Percentiles rank a stretch among this genome's conserved stretches.
These are phyloP conservation scores for Rhipidura dahli DNA, from an alignment of 2,113 vertebrate genomes.

Conservation along the genomic window DNA sequence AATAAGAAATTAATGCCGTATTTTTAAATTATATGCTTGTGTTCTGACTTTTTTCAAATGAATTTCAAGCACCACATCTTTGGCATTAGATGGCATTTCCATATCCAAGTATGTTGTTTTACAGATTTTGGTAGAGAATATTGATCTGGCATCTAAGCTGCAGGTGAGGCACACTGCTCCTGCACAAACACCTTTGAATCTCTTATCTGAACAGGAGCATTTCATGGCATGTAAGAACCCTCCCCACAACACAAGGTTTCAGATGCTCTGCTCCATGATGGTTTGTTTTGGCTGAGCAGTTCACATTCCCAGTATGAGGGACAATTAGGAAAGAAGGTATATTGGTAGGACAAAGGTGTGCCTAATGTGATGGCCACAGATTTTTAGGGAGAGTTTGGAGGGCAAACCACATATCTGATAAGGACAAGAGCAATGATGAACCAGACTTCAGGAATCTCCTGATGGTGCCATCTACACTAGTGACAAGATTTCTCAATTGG, in stretches of 20 bases:
- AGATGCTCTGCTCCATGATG: neutral
- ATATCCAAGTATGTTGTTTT: neutral
- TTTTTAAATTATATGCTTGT: neutral
- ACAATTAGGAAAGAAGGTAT: neutral
- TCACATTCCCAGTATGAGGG: fast-evolving
- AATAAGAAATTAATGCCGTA: neutral
- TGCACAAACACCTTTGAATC: neutral
- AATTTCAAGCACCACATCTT: neutral
- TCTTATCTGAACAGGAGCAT: neutral
- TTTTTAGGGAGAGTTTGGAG: neutral
- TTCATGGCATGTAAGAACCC: neutral
- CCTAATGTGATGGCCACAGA: fast-evolving
- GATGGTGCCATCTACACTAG: neutral
- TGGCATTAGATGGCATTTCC: neutral
- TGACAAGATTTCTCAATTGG: neutral
- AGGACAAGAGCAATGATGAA: neutral
- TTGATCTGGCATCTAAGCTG: neutral
- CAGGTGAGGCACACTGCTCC: neutral
- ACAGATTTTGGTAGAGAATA: neutral
- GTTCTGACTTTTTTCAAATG: neutral
- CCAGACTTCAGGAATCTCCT: neutral
- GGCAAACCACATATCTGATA: neutral
- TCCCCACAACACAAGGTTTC: neutral
- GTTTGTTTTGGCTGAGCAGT: neutral
- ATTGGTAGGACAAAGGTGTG: neutral